Evolutionary conservation across 1,140 invertebrate genomes (phyloP), one percentile per base, ranked within the genome.

Genomic region (Chlorops oryzae): DNA sequence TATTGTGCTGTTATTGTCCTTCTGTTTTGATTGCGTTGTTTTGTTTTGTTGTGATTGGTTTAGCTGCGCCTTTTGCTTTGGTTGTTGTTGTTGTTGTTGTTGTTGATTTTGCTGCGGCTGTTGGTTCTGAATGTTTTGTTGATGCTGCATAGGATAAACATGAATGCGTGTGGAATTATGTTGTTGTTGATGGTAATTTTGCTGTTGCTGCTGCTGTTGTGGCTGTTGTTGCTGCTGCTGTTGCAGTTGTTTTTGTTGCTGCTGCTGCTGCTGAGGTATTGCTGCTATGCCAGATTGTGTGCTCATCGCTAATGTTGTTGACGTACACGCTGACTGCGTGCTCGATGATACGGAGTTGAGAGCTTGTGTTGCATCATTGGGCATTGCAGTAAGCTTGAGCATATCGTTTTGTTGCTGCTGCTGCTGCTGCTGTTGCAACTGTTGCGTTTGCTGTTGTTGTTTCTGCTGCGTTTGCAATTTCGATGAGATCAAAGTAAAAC

Each of bases 71-170:
- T 57, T 47, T 9, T 54, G 35, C 13, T 56, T 60, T 22, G 50
- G 51, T 25, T 51, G 32, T n/a, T 54, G 39, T 18, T 57, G 32
- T 18, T 50, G 44, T 46, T 51, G 51, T 22, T 60, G 59, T 27
- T 53, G 47, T 10, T 52, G 28, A 32, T 68, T 61, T 21, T 56
- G 65, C 27, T 68, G 62, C 20, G 57, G 60, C 21, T 51, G 50
- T 37, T 57, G 49, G 35, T 55, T 54, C 49, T 59, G 57, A 15
- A 51, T 56, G 17, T 62, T 58, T 38, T 59, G 59, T 12, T 65
- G 65, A 57, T 71, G 70, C 21, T 71, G 69, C 62, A 69, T 71
- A 15, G 69, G 68, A 55, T 71, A 72, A 1, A 71, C 67, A 23
- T 71, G 65, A 27, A 72, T 72, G 2, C 65, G 66, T 13, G 66